Evolutionary conservation across 2,797 vertebrate species (phyloP).

Genomic region (Adrianichthys oophorus): DNA sequence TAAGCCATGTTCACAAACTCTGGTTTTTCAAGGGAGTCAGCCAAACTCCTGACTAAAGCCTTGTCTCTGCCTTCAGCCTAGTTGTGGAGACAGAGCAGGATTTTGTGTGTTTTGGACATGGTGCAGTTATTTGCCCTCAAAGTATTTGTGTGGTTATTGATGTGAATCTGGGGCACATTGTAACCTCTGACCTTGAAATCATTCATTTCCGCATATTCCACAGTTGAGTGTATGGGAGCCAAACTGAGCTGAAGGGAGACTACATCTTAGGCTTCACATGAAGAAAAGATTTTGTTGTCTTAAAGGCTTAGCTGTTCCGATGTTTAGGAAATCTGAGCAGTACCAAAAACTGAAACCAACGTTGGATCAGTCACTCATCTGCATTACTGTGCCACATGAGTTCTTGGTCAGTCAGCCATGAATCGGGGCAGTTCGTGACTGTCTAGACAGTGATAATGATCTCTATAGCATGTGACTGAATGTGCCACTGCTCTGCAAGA

Average conservation of each 20-base stretch:
- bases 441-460: conserved; percentile 73
- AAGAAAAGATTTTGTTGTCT: background rate
- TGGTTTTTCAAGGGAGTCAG: conserved; percentile 16
- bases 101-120: conserved; percentile 33
- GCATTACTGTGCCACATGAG: conserved; percentile 5
- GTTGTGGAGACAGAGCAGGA: conserved; percentile 34
- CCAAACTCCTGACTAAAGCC: conserved; percentile 8
- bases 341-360: conserved; percentile 6
- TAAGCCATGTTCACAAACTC: conserved; percentile 50
- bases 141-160: conserved; percentile 53
- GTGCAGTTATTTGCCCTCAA: conserved; percentile 33
- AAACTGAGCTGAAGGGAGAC: conserved; percentile 16
- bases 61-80: conserved; percentile 10
- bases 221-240: conserved; percentile 28
- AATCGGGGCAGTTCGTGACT: conserved; percentile 38
- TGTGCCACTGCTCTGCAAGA: conserved; percentile 6
- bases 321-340: conserved; percentile 31
- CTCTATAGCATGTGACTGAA: conserved; percentile 46
- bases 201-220: conserved; percentile 62
- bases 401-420: conserved; percentile 29
- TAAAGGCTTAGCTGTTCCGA: conserved; percentile 7
- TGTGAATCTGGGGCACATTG: conserved; percentile 62
- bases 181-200: conserved; percentile 55
- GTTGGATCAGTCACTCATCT: background rate
- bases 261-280: conserved; percentile 16